A percentile compares a stretch with the other conserved stretches of the same genome.
Evolutionary conservation across 2,888 invertebrate genomes (phyloP).

Genomic region (Drosophila pseudotakahashii): DNA sequence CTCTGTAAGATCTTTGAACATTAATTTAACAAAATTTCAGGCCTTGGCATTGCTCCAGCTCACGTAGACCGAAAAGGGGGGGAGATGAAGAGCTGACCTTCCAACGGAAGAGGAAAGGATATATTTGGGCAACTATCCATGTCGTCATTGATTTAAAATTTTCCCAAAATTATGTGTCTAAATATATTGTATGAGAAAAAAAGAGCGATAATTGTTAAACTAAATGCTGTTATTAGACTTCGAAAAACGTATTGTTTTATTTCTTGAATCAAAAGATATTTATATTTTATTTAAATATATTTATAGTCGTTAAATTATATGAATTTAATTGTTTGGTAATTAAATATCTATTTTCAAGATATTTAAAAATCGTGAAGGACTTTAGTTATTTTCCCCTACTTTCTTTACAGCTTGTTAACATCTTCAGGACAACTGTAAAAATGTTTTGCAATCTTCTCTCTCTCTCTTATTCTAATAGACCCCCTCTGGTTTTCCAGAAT

Average conservation of each 20-base stretch:
- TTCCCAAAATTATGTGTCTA: background rate
- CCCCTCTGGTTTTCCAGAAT: conserved; percentile 1
- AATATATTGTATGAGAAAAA: background rate
- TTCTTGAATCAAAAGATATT: background rate
- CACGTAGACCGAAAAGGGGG: conserved; percentile 58
- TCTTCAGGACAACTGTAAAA: background rate
- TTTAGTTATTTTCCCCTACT: background rate
- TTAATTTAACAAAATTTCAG: conserved; percentile 49
- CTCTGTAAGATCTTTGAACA: conserved; percentile 33
- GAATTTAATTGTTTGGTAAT: too few species aligned
- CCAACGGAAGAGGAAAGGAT: conserved; percentile 9
- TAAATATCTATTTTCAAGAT: background rate
- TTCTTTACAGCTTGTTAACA: conserved; percentile 6
- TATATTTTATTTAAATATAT: too few species aligned
- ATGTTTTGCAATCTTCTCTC: conserved; percentile 9
- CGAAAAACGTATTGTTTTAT: background rate
- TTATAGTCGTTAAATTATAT: too few species aligned
- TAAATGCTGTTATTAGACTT: background rate
- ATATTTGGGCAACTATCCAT: conserved; percentile 2
- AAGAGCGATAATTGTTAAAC: background rate
- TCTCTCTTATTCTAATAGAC: background rate
- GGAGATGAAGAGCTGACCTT: conserved; percentile 14
- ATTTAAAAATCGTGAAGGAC: background rate
- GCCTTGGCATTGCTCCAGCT: conserved; percentile 77
- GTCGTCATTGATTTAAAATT: conserved; percentile 3